A percentile compares a stretch with the other conserved stretches of the same genome.
phyloP scores from a whole-genome alignment of 2,113 vertebrate genomes.

The western clawed frog (Xenopus tropicalis) region DNA sequence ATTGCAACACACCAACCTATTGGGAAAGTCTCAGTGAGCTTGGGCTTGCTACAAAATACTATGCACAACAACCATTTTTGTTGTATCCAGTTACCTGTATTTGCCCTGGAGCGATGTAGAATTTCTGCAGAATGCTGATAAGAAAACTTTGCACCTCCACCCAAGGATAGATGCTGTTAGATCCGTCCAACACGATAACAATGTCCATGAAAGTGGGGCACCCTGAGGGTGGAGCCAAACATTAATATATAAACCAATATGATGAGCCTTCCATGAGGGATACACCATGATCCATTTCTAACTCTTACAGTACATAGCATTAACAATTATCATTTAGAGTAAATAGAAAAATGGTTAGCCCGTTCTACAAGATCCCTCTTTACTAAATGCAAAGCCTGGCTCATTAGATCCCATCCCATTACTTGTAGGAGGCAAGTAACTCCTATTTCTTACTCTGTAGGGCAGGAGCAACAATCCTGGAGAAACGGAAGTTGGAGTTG shows the following conservation, averaged over 20 bases:
- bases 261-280: no score
- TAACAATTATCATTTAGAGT: no score
- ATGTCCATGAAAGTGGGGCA: constrained; percentile 98
- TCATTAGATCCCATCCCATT: no score
- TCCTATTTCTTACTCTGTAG: constrained; percentile 77
- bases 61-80: neutral
- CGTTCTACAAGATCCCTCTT: no score
- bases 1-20: constrained; percentile 92
- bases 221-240: constrained; percentile 60
- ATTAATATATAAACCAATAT: neutral
- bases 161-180: constrained; percentile 98
- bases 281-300: no score
- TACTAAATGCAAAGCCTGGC: no score
- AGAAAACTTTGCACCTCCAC: constrained; percentile 94
- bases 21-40: neutral
- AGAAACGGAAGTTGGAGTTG: constrained; percentile 82
- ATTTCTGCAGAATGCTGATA: constrained; percentile 92
- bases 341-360: no score
- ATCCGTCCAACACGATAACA: constrained; percentile 92
- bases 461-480: constrained; percentile 81
- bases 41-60: neutral
- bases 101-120: constrained; percentile 90
- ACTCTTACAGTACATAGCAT: no score
- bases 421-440: neutral
- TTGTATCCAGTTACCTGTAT: constrained; percentile 77